A percentile compares a stretch with the other conserved stretches of the same genome.
phyloP scores from a whole-genome alignment of 2,888 invertebrate species.

The Pycnomerus fuliginosus region DNA sequence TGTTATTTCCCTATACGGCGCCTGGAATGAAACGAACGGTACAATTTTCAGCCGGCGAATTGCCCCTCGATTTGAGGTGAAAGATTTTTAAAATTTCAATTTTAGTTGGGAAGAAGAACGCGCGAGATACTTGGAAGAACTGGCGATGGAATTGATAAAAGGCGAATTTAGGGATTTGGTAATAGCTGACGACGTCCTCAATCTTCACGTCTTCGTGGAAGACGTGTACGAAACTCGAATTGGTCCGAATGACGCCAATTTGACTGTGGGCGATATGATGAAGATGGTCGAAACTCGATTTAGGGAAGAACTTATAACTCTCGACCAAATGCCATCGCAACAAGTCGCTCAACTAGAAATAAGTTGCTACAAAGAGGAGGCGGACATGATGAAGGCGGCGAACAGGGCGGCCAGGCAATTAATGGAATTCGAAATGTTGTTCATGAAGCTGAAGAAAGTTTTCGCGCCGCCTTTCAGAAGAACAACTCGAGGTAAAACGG shows the following conservation, averaged over 20 bases:
- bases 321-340: slow-evolving; percentile 60
- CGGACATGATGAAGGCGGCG: slow-evolving; percentile 56
- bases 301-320: slow-evolving; percentile 49
- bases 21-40: too few species aligned
- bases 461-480: slow-evolving; percentile 45
- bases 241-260: slow-evolving; percentile 59
- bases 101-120: slow-evolving; percentile 56
- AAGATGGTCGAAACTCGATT: slow-evolving; percentile 61
- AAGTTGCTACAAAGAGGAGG: slow-evolving; percentile 57
- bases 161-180: slow-evolving; percentile 60
- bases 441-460: slow-evolving; percentile 53
- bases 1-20: too few species aligned
- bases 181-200: slow-evolving; percentile 58
- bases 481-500: slow-evolving; percentile 29
- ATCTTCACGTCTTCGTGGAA: slow-evolving; percentile 61
- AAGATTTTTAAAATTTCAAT: slow-evolving; percentile 6
- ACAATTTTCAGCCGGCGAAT: too few species aligned
- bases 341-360: slow-evolving; percentile 56
- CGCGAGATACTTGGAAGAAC: slow-evolving; percentile 55
- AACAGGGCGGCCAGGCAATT: slow-evolving; percentile 61
- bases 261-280: slow-evolving; percentile 59
- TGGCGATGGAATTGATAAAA: slow-evolving; percentile 58
- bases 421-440: slow-evolving; percentile 54
- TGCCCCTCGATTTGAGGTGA: too few species aligned
- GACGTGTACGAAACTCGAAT: slow-evolving; percentile 64